phyloP scores from a whole-genome alignment of 1,140 invertebrate genomes.

The Anthonomus grandis region DNA sequence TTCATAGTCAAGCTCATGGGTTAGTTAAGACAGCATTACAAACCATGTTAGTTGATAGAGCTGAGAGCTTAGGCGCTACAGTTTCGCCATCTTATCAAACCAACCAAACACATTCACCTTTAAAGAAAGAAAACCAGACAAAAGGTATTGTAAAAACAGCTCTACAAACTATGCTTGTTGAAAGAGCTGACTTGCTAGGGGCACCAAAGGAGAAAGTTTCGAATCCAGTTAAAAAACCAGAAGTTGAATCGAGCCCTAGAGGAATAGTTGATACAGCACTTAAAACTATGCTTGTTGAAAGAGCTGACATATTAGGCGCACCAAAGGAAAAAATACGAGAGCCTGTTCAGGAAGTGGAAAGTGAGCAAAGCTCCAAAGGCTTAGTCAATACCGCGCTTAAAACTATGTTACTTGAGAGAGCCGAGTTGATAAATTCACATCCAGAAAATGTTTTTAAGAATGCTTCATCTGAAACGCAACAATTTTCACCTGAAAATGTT shows the following conservation, averaged over 20 bases:
- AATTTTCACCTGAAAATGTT: background rate
- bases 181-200: conserved; percentile 43
- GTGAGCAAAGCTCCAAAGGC: conserved; percentile 23
- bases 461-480: background rate
- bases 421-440: conserved; percentile 27
- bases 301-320: conserved; percentile 34
- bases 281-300: conserved; percentile 47
- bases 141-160: conserved; percentile 44
- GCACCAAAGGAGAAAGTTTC: conserved; percentile 11
- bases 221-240: background rate
- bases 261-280: conserved; percentile 45
- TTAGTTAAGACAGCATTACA: conserved; percentile 53
- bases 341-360: no score
- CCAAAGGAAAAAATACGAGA: background rate
- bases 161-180: conserved; percentile 46
- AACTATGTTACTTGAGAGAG: conserved; percentile 46
- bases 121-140: conserved; percentile 2
- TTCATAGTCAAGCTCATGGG: conserved; percentile 4
- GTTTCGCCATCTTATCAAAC: background rate
- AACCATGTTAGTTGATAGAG: conserved; percentile 53
- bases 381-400: conserved; percentile 46
- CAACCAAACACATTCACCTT: background rate
- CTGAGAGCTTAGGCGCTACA: conserved; percentile 36
- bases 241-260: background rate
- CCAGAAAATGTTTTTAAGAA: background rate